Evolutionary conservation across 1,140 invertebrate genomes (phyloP).

Genomic region (Colletes gigas): DNA sequence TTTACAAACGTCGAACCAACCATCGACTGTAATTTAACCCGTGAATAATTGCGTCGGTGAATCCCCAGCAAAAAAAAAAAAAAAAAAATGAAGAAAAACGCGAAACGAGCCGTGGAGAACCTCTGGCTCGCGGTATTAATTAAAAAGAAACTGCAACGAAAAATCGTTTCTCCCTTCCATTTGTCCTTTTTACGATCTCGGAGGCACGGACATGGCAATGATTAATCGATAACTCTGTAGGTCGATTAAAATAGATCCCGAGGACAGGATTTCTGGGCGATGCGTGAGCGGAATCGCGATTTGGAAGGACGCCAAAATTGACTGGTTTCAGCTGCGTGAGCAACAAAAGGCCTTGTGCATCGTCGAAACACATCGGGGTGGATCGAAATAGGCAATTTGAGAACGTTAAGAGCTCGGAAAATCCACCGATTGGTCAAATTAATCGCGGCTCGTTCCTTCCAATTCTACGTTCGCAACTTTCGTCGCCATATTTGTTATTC

Average conservation of each 20-base stretch:
- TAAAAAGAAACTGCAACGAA: background rate
- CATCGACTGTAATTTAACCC: too few species aligned
- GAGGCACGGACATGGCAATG: constrained; percentile 36
- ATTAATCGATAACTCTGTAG: constrained; percentile 63
- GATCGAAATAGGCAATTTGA: constrained; percentile 56
- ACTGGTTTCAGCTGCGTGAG: constrained; percentile 19
- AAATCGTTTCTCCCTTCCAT: background rate
- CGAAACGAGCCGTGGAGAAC: too few species aligned
- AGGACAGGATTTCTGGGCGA: constrained; percentile 47
- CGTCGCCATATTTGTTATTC: too few species aligned
- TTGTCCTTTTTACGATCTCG: background rate
- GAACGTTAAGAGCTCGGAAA: constrained; percentile 34
- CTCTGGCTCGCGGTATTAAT: background rate
- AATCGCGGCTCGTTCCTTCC: background rate
- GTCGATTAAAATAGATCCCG: constrained; percentile 63
- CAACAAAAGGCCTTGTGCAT: constrained; percentile 38
- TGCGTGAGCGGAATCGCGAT: constrained; percentile 46
- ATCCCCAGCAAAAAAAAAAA: too few species aligned
- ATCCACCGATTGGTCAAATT: background rate
- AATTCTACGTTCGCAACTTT: background rate
- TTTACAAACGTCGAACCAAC: too few species aligned
- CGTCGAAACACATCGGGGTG: constrained; percentile 32
- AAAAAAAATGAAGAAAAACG: too few species aligned
- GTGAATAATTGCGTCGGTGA: too few species aligned
- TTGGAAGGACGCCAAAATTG: constrained; percentile 58